Conservation (phyloP, 1,140 invertebrate species). For the Dendrolimus punctatus region DNA sequence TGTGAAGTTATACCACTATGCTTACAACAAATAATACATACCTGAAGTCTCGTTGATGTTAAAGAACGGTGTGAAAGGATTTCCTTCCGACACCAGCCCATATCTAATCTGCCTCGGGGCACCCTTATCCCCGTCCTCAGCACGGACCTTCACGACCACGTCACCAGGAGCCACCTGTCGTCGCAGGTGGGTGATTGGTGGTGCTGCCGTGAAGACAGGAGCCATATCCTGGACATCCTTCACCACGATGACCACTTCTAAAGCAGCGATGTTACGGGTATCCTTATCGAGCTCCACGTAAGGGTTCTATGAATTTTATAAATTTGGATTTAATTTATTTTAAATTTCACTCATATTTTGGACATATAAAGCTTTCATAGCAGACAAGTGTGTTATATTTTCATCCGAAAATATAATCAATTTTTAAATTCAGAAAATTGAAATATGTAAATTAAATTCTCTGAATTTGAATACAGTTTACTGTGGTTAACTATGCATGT, state of each 20-base stretch:
- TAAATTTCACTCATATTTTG: too few species aligned
- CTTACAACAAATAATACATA: constrained; percentile 44
- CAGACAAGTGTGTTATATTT: too few species aligned
- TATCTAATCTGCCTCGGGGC: constrained; percentile 87
- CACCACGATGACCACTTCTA: constrained; percentile 86
- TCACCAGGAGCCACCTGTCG: constrained; percentile 77
- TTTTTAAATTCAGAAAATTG: too few species aligned
- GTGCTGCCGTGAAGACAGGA: constrained; percentile 86
- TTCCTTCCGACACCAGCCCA: constrained; percentile 85
- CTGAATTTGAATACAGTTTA: too few species aligned
- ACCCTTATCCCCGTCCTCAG: constrained; percentile 92
- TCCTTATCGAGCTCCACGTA: constrained; percentile 86
- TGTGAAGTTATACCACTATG: too few species aligned
- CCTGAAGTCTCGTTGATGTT: constrained; percentile 87
- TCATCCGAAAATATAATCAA: too few species aligned
- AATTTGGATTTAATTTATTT: not conserved
- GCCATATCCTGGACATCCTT: constrained; percentile 90
- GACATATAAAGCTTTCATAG: too few species aligned
- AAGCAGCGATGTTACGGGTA: constrained; percentile 86
- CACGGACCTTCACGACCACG: constrained; percentile 80
- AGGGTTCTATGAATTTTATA: constrained; percentile 77
- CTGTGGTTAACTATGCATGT: too few species aligned
- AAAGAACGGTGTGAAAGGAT: constrained; percentile 88
- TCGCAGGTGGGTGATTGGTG: constrained; percentile 82
- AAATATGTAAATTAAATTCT: too few species aligned